A percentile compares a stretch with the other conserved stretches of the same genome.
These are phyloP conservation scores for Hipposideros armiger DNA, from an alignment of 2,113 vertebrate genomes.

Conservation along the genomic window DNA sequence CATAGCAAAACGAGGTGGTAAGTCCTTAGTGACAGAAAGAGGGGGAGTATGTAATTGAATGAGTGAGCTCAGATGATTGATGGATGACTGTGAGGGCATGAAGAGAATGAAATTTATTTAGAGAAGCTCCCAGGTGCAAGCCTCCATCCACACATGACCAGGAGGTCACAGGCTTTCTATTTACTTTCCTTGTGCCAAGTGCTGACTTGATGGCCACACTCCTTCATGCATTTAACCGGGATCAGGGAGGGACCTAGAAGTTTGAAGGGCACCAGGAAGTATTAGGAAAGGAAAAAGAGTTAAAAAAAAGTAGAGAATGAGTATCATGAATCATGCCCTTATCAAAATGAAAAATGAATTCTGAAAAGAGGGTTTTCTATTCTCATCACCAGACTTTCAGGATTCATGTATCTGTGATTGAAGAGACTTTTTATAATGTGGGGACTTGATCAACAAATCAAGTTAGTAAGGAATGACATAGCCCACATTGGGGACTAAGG, in stretches of 20 bases:
- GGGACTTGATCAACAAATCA: background rate
- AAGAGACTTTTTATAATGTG: background rate
- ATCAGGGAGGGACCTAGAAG: background rate
- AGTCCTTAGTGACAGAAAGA: conserved; percentile 4
- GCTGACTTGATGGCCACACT: background rate
- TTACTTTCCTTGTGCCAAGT: background rate
- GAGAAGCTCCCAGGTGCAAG: background rate
- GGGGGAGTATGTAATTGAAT: background rate
- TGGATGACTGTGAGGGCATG: background rate
- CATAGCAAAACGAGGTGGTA: background rate
- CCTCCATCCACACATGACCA: background rate
- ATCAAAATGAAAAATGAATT: conserved; percentile 35
- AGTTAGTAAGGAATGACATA: background rate
- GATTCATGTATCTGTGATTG: background rate
- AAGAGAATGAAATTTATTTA: conserved; percentile 33
- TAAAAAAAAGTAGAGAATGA: background rate
- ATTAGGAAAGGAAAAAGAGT: background rate
- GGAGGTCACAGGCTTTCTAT: background rate
- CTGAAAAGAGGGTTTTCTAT: background rate
- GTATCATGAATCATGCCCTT: background rate
- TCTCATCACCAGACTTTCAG: background rate
- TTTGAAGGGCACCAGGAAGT: background rate
- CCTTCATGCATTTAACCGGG: background rate
- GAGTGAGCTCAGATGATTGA: background rate
- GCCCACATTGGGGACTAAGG: background rate